Conservation (phyloP, 1,140 invertebrate species). For the Mamestra configurata region DNA sequence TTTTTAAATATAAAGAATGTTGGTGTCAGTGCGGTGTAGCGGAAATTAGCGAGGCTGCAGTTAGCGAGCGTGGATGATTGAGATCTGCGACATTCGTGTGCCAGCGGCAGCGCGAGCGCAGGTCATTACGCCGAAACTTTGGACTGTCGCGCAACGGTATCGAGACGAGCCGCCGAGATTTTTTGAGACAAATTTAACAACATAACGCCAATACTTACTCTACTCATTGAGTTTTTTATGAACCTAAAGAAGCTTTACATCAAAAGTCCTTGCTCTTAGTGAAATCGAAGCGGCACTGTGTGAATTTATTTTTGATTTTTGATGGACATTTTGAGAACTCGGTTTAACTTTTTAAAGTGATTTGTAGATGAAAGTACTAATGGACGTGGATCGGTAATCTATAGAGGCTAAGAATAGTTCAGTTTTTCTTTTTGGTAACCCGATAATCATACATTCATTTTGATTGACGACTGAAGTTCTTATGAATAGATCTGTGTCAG, state of each 20-base stretch:
- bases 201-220: conserved; percentile 18
- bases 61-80: conserved; percentile 67
- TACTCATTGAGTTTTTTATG: not conserved
- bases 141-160: conserved; percentile 52
- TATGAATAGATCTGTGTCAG: conserved; percentile 49
- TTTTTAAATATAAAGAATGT: conserved; percentile 49
- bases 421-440: conserved; percentile 31
- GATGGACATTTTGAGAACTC: conserved; percentile 50
- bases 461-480: conserved; percentile 53
- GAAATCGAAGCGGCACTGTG: conserved; percentile 2
- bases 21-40: conserved; percentile 35
- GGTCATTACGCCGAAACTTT: conserved; percentile 80
- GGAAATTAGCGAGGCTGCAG: conserved; percentile 58
- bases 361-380: conserved; percentile 36
- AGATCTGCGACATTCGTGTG: conserved; percentile 70
- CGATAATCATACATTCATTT: conserved; percentile 53
- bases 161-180: conserved; percentile 23
- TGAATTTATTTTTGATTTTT: conserved; percentile 19
- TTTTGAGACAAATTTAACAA: conserved; percentile 52
- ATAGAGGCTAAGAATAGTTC: conserved; percentile 23
- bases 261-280: conserved; percentile 7
- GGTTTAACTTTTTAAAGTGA: conserved; percentile 27
- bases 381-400: conserved; percentile 33
- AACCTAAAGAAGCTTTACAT: conserved; percentile 5
- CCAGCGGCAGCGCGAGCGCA: conserved; percentile 58